A percentile compares a stretch with the other conserved stretches of the same genome.
These are phyloP conservation scores for Sipha flava DNA, from an alignment of 1,140 invertebrate genomes.

Conservation along the genomic window DNA sequence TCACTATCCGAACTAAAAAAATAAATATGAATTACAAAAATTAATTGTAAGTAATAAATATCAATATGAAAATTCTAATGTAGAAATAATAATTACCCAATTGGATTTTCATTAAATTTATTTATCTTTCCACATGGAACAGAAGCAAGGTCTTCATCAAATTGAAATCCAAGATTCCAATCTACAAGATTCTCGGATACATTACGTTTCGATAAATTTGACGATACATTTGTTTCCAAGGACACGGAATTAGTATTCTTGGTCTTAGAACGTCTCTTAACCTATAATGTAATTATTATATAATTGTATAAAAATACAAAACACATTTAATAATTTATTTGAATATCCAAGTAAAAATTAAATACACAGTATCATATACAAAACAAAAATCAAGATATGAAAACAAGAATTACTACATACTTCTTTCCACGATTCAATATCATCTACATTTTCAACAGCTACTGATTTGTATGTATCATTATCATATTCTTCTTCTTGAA, in stretches of 20 bases:
- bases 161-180: conserved; percentile 84
- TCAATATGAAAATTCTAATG: not conserved
- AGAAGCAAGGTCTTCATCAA: conserved; percentile 87
- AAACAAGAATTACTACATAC: not conserved
- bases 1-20: conserved; percentile 55
- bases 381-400: no score
- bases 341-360: no score
- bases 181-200: conserved; percentile 39
- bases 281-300: not conserved
- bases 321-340: no score
- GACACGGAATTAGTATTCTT: not conserved
- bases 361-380: no score
- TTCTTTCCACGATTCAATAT: conserved; percentile 11
- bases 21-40: conserved; percentile 39
- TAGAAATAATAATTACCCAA: conserved; percentile 44
- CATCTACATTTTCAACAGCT: not conserved
- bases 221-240: not conserved
- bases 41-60: conserved; percentile 38
- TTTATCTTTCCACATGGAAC: conserved; percentile 66
- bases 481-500: not conserved
- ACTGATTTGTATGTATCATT: not conserved
- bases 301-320: no score
- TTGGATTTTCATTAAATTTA: conserved; percentile 59
- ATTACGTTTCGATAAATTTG: conserved; percentile 33
- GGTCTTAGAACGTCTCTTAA: conserved; percentile 11